These are phyloP conservation scores for Rotaria magnacalcarata DNA, from an alignment of 2,888 invertebrate genomes.

Conservation along the genomic window DNA sequence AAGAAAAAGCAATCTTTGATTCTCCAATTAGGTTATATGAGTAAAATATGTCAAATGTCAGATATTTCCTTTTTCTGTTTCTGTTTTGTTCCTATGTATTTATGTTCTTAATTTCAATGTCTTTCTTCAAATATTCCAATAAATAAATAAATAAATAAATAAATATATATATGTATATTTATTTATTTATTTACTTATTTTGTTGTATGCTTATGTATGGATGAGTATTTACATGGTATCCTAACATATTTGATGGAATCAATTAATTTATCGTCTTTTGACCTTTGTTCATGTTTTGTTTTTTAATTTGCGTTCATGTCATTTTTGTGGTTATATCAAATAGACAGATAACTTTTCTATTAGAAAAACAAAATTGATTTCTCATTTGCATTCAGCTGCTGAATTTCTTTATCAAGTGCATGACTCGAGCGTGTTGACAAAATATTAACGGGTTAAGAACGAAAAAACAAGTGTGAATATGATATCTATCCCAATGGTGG, in stretches of 20 bases:
- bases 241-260: not conserved
- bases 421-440: constrained; percentile 1
- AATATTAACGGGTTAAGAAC: not conserved
- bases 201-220: not conserved
- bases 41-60: not conserved
- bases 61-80: constrained; percentile 2
- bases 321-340: not conserved
- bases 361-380: not conserved
- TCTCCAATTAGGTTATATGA: not conserved
- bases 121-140: not conserved
- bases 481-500: not conserved
- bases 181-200: not conserved
- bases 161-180: not conserved
- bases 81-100: not conserved
- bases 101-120: constrained; percentile 4
- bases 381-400: not conserved
- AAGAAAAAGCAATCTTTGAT: not conserved
- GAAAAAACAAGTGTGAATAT: not conserved
- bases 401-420: not conserved
- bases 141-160: not conserved
- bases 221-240: not conserved
- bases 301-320: not conserved
- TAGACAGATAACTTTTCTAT: not conserved
- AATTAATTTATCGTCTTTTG: not conserved
- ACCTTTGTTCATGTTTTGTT: not conserved